Conservation (phyloP, 1,140 invertebrate species). For the Nephotettix cincticeps region DNA sequence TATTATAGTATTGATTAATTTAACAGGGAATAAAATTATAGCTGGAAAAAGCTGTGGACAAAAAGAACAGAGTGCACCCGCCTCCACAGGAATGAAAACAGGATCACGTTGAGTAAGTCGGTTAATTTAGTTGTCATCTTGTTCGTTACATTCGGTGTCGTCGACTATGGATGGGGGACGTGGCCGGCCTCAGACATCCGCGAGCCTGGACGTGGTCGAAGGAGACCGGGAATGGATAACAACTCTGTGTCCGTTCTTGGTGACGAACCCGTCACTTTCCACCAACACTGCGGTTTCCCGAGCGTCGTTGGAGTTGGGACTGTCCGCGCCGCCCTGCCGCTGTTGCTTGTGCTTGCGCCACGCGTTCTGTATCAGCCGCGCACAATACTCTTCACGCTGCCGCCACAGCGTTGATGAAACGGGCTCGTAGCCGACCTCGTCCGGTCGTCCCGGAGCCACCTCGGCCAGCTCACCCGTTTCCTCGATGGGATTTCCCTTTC, state of each 20-base stretch:
- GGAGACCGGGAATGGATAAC: constrained; percentile 84
- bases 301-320: constrained; percentile 47
- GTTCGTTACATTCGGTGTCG: constrained; percentile 1
- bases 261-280: constrained; percentile 76
- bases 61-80: too few species aligned
- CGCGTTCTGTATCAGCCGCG: constrained; percentile 90
- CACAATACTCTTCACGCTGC: constrained; percentile 94
- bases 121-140: constrained; percentile 12
- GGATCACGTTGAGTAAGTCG: too few species aligned
- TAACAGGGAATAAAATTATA: too few species aligned
- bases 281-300: constrained; percentile 77
- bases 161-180: constrained; percentile 50
- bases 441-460: constrained; percentile 66
- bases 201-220: constrained; percentile 73
- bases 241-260: constrained; percentile 83
- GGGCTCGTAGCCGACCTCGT: constrained; percentile 85
- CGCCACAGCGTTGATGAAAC: constrained; percentile 92
- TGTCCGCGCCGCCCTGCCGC: constrained; percentile 50
- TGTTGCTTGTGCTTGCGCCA: constrained; percentile 85
- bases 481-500: constrained; percentile 91
- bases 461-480: constrained; percentile 83
- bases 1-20: too few species aligned
- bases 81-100: too few species aligned
- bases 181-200: constrained; percentile 74
- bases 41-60: too few species aligned